These are phyloP conservation scores for Lophius piscatorius DNA, from an alignment of 2,113 vertebrate genomes.

Conservation along the genomic window DNA sequence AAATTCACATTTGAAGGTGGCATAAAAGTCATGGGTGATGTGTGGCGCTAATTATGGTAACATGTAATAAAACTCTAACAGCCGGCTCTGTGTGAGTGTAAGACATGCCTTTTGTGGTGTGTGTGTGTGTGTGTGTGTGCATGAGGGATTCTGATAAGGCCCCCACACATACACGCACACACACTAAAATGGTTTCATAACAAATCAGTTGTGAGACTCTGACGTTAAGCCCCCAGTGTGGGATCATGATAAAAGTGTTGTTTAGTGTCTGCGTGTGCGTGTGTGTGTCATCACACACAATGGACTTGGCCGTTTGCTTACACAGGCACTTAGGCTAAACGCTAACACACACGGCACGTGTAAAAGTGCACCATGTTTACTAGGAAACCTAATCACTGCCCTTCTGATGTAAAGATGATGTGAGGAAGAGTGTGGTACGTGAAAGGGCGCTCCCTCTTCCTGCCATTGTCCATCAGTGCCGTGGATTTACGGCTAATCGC, in stretches of 20 bases:
- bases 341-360: slow-evolving; percentile 1
- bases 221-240: slow-evolving; percentile 33
- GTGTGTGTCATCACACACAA: too few relatives aligned
- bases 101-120: slow-evolving; percentile 4
- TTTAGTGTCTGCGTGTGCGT: too few relatives aligned
- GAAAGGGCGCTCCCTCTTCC: slow-evolving; percentile 2
- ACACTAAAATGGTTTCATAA: slow-evolving; percentile 13
- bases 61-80: neutral
- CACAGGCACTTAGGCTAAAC: too few relatives aligned
- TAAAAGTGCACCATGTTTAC: slow-evolving; percentile 46
- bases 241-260: slow-evolving; percentile 28
- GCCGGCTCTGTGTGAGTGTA: neutral
- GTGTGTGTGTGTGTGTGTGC: neutral
- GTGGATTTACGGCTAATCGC: slow-evolving; percentile 33
- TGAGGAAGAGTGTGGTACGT: slow-evolving; percentile 2
- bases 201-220: slow-evolving; percentile 31
- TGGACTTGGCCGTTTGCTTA: too few relatives aligned
- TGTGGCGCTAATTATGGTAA: neutral
- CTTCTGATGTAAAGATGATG: slow-evolving; percentile 10
- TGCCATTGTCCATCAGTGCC: slow-evolving; percentile 12
- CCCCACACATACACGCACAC: slow-evolving; percentile 8
- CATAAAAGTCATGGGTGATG: neutral
- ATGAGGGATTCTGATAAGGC: slow-evolving; percentile 44
- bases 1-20: too few relatives aligned
- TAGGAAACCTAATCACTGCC: slow-evolving; percentile 40